Percentiles rank a stretch among this genome's conserved stretches.
Evolutionary conservation across 1,140 invertebrate species (phyloP).

Genomic region (Archivesica marissinica): DNA sequence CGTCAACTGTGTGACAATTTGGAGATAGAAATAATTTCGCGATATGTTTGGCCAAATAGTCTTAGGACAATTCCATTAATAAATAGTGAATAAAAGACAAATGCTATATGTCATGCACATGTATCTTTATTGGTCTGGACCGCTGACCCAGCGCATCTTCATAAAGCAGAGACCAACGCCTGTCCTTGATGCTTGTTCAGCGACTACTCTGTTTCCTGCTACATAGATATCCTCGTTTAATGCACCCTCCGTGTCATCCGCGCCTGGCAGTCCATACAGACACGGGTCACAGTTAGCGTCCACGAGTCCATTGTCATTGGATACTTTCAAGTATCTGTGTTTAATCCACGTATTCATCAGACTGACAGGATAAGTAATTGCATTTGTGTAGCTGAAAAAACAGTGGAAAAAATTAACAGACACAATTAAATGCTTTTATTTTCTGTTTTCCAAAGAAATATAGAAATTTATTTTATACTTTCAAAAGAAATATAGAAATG

Average conservation of each 20-base stretch:
- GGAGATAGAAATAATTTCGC: no score
- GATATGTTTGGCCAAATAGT: no score
- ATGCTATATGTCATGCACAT: no score
- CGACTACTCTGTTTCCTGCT: background rate
- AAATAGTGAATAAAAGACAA: no score
- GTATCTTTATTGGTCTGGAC: no score
- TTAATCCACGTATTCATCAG: background rate
- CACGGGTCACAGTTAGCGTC: background rate
- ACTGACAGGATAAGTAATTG: background rate
- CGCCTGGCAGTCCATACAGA: background rate
- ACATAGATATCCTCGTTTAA: conserved; percentile 14
- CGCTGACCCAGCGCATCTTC: background rate
- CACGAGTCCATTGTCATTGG: background rate
- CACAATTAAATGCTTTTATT: no score
- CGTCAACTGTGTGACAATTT: no score
- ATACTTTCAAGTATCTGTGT: background rate
- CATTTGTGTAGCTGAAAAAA: background rate
- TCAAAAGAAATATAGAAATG: no score
- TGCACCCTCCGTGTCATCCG: background rate
- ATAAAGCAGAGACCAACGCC: background rate
- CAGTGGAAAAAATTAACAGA: background rate
- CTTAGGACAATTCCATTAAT: no score
- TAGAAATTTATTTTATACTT: no score
- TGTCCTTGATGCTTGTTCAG: background rate
- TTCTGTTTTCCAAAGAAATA: no score